Conservation (phyloP, 1,140 invertebrate genomes). For the Dendroctonus ponderosae region DNA sequence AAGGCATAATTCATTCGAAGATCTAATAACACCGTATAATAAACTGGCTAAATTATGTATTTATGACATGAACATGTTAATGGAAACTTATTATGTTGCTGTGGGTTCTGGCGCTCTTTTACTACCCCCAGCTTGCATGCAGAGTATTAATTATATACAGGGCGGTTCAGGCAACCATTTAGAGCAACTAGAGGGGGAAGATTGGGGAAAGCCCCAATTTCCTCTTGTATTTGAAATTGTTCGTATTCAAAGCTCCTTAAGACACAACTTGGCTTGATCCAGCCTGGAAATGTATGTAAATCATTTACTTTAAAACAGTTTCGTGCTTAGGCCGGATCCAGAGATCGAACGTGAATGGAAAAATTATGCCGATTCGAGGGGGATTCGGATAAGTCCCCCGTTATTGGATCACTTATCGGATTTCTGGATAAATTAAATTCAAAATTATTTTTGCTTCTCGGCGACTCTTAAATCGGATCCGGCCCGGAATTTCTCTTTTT, state of each 20-base stretch:
- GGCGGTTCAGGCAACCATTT: too few relatives aligned
- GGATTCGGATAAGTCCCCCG: constrained; percentile 28
- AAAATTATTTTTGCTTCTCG: constrained; percentile 27
- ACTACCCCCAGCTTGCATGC: too few relatives aligned
- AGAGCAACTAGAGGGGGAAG: too few relatives aligned
- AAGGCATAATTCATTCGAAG: constrained; percentile 25
- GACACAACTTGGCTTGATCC: too few relatives aligned
- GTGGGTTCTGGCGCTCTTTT: too few relatives aligned
- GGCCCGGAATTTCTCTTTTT: not conserved
- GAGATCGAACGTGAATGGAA: constrained; percentile 34
- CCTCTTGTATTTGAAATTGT: too few relatives aligned
- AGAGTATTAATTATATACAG: too few relatives aligned
- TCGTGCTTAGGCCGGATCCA: constrained; percentile 27
- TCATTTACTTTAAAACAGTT: constrained; percentile 33
- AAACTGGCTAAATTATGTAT: constrained; percentile 20
- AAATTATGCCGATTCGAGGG: constrained; percentile 34
- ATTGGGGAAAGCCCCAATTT: too few relatives aligned
- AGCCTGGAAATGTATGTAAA: constrained; percentile 28
- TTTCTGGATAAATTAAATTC: constrained; percentile 32
- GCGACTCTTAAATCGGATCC: constrained; percentile 8
- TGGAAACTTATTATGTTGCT: not conserved
- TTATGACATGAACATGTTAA: constrained; percentile 21
- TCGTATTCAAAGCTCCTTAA: too few relatives aligned
- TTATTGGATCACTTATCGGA: constrained; percentile 34
- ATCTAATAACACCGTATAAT: constrained; percentile 24